phyloP scores from a whole-genome alignment of 2,797 vertebrate genomes.

The Aselliscus stoliczkanus region DNA sequence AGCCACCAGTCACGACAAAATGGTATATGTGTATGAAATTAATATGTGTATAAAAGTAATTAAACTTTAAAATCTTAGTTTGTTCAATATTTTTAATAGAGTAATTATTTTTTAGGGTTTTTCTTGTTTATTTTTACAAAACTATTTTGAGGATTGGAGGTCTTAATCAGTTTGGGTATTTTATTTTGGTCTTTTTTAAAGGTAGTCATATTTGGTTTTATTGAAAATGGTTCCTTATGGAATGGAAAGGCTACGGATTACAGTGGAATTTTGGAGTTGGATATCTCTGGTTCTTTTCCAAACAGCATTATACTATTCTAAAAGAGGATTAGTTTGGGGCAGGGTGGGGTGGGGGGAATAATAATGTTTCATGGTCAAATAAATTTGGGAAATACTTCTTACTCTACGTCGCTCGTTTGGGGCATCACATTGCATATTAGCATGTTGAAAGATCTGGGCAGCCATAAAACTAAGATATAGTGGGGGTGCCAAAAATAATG shows the following conservation, averaged over 20 bases:
- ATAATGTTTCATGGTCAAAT: not conserved
- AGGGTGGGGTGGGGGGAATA: not conserved
- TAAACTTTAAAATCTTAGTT: not conserved
- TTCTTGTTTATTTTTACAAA: conserved; percentile 27
- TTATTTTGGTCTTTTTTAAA: conserved; percentile 25
- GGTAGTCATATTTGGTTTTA: not conserved
- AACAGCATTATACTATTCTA: not conserved
- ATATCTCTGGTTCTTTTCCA: not conserved
- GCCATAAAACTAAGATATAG: not conserved
- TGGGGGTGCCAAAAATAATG: no score
- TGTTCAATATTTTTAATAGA: not conserved
- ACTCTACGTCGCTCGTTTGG: not conserved
- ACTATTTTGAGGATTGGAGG: not conserved
- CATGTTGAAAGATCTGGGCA: not conserved
- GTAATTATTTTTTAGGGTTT: not conserved
- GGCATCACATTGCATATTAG: not conserved
- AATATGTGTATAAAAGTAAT: not conserved
- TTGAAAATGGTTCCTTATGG: not conserved
- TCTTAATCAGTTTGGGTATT: not conserved
- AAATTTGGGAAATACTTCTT: not conserved
- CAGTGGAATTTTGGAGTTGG: not conserved
- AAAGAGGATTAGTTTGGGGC: not conserved
- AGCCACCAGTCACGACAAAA: not conserved
- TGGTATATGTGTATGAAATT: not conserved
- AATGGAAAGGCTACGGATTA: not conserved